phyloP scores from a whole-genome alignment of 2,797 vertebrate species.

The Sebastes steindachneri region DNA sequence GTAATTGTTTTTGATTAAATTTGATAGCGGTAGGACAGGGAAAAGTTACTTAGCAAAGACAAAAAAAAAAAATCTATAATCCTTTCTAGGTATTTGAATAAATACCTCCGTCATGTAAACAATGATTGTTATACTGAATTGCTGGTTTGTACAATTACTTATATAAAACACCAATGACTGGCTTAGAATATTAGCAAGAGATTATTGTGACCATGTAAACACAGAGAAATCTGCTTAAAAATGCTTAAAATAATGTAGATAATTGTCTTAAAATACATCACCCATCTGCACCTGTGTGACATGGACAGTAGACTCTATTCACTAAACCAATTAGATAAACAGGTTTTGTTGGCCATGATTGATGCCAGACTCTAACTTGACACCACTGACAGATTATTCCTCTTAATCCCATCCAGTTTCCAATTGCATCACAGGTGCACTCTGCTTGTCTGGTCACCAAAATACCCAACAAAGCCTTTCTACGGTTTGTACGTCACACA shows the following conservation, averaged over 20 bases:
- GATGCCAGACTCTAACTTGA: neutral
- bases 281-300: neutral
- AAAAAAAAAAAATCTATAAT: constrained; percentile 23
- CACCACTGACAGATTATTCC: neutral
- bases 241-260: neutral
- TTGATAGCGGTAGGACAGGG: constrained; percentile 30
- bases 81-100: constrained; percentile 26
- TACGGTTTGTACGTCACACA: neutral
- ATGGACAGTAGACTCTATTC: neutral
- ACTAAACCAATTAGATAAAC: neutral
- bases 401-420: neutral
- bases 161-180: neutral
- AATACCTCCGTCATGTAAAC: constrained; percentile 11
- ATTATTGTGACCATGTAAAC: constrained; percentile 4
- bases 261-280: neutral
- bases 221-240: constrained; percentile 2
- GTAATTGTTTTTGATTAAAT: constrained; percentile 62
- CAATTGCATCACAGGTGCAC: neutral
- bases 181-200: neutral
- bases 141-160: constrained; percentile 2
- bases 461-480: neutral
- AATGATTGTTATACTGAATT: constrained; percentile 17
- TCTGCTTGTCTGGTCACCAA: neutral
- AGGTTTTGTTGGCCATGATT: neutral
- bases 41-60: constrained; percentile 15